Evolutionary conservation across 2,797 vertebrate species (phyloP), one percentile per base, ranked within the genome.

Genomic region (Gymnopithys bicolor): DNA sequence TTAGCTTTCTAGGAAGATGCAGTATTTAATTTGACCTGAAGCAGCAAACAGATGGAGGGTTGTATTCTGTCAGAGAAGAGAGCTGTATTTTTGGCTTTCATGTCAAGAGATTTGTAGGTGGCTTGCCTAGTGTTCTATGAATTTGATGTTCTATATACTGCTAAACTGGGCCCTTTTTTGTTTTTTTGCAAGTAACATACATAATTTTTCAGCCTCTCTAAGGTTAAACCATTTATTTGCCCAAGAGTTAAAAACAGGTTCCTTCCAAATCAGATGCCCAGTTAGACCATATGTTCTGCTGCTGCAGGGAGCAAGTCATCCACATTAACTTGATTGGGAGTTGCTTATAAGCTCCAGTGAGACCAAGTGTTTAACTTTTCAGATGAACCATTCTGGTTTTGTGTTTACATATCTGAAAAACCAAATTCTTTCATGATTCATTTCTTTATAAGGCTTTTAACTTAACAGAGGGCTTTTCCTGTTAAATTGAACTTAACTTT

Each of bases 41-140:
- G 59, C 71, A 93, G 88, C 41, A 87, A 59, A 77, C 93, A 94
- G 93, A 95, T 94, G 93, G 91, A 90, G 46, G 62, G 76, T 43
- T 86, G 43, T 75, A 24, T 79, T 82, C 89, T 94, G 71, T 84
- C 52, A 73, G 18, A 67, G 69, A 39, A 69, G 51, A 19, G 27
- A 4, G 16, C 25, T 66, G 51, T 85, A 67, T 95, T 95, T 93
- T 94, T 93, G 78, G 87, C 87, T 96, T 94, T 91, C 23, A 21
- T 56, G 91, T 87, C 33, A 92, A 83, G 91, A 92, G 63, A 58
- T 62, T 91, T 91, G 85, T 94, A 90, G 87, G 87, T 95, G 79
- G 79, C 76, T 91, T 58, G 33, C 49, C 73, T 84, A 67, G 48
- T 32, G 24, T 89, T 92, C 62, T 41, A 23, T 63, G 74, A 82